Conservation (phyloP, 2,888 invertebrate genomes). For the Chrysomela aeneicollis region DNA sequence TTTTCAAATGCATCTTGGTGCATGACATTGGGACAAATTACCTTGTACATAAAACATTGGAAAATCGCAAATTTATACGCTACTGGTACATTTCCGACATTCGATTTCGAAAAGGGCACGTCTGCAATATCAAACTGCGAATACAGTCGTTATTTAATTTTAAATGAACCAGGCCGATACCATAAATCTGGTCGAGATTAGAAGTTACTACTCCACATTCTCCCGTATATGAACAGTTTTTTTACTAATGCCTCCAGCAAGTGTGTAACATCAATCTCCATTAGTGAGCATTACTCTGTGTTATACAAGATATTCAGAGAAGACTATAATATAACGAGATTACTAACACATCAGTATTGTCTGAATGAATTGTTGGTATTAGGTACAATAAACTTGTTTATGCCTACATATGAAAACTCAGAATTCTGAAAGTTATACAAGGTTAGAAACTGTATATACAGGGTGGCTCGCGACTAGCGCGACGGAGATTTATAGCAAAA, state of each 20-base stretch:
- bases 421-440: too few relatives aligned
- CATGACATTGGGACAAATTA: too few relatives aligned
- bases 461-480: too few relatives aligned
- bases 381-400: too few relatives aligned
- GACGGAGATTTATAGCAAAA: too few relatives aligned
- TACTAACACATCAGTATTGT: too few relatives aligned
- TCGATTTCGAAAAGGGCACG: slow-evolving; percentile 37
- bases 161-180: slow-evolving; percentile 49
- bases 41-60: too few relatives aligned
- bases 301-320: neutral
- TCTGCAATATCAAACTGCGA: slow-evolving; percentile 46
- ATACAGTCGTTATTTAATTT: slow-evolving; percentile 54
- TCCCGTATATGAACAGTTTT: slow-evolving; percentile 20
- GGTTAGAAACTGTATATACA: too few relatives aligned
- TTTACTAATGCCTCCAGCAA: neutral
- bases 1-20: too few relatives aligned
- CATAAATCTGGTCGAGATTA: slow-evolving; percentile 54
- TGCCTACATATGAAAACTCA: too few relatives aligned
- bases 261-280: neutral
- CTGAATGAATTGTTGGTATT: too few relatives aligned
- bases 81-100: slow-evolving; percentile 25
- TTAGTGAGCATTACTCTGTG: neutral
- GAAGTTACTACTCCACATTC: slow-evolving; percentile 48
- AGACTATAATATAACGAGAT: too few relatives aligned
- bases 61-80: neutral